Percentiles rank a stretch among this genome's conserved stretches.
Conservation (phyloP, 2,888 invertebrate species). For the Lasioglossum marginatum region DNA sequence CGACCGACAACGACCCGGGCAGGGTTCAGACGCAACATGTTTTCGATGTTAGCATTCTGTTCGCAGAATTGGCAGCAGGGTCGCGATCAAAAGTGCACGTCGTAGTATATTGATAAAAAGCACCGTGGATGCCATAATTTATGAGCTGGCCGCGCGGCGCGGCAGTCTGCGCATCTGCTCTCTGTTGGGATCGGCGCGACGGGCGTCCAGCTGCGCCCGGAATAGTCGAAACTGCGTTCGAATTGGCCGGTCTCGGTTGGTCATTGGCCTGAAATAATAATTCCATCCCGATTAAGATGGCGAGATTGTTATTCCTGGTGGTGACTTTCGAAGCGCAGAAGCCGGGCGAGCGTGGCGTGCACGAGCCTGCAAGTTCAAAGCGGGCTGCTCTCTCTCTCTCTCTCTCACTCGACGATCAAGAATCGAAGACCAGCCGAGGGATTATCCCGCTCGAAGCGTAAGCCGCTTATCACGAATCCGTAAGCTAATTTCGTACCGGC, state of each 20-base stretch:
- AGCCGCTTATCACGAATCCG: slow-evolving; percentile 80
- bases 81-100: slow-evolving; percentile 41
- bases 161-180: slow-evolving; percentile 54
- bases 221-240: slow-evolving; percentile 66
- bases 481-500: slow-evolving; percentile 76
- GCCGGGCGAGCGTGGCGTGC: slow-evolving; percentile 1
- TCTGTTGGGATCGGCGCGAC: slow-evolving; percentile 34
- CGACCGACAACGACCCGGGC: background rate
- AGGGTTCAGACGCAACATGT: background rate
- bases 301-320: slow-evolving; percentile 75
- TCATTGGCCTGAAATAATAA: slow-evolving; percentile 78
- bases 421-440: slow-evolving; percentile 75
- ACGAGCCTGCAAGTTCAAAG: slow-evolving; percentile 68
- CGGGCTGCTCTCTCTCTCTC: slow-evolving; percentile 20
- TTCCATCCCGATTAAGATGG: slow-evolving; percentile 75
- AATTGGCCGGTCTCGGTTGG: slow-evolving; percentile 59
- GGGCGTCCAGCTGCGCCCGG: slow-evolving; percentile 57
- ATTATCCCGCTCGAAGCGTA: slow-evolving; percentile 76
- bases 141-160: slow-evolving; percentile 58
- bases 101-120: background rate
- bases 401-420: slow-evolving; percentile 65
- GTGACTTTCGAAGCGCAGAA: slow-evolving; percentile 47
- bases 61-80: slow-evolving; percentile 24
- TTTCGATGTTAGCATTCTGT: background rate
- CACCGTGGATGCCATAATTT: slow-evolving; percentile 75